Base-by-base conservation (phyloP, 2,888 invertebrate species). In the Andrena fulva region DNA sequence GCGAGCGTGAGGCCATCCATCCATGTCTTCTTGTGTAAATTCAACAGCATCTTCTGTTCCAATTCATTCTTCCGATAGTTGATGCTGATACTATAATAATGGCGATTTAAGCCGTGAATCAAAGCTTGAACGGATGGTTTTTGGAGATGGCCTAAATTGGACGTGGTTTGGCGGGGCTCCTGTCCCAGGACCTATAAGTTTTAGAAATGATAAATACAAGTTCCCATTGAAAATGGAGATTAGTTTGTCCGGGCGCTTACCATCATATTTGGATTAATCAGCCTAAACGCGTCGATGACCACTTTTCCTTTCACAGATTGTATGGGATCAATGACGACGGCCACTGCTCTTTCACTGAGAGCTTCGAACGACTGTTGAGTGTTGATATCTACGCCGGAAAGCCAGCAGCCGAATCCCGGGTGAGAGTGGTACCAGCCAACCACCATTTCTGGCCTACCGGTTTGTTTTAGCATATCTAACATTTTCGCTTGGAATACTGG, bases 321-420 rank as follows among this genome's bases (percentile, higher is more conserved):
- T 92, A 99, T 99, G 12, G 99, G 99, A 95, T 99, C 99, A 35
- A 99, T 99, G 1, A 99, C 99, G 59, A 99, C 99, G 83, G 99
- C 99, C 0, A 99, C 99, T 33, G 99, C 99, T 92, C 99, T 95
- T 93, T 99, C 99, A 35, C 99, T 99, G 6, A 99, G 95, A 0
- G 99, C 99, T 94, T 99, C 99, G 94, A 99, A 99, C 77, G 99
- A 99, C 94, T 99, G 99, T 94, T 99, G 99, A 3, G 99, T 99
- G 93, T 99, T 99, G 89, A 99, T 99, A 94, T 99, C 99, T 12
- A 99, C 99, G 60, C 98, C 99, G 12, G 99, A 99, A 83, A 99
- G 95, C 99, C 99, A 99, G 94, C 99, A 99, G 59, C 99, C 99
- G 94, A 99, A 99, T 50, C 99, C 99, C 89, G 99, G 99, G 96